These are phyloP conservation scores for Haliclona indistincta DNA, from an alignment of 37 sponge, comb jelly and placozoan genomes.

Conservation along the genomic window DNA sequence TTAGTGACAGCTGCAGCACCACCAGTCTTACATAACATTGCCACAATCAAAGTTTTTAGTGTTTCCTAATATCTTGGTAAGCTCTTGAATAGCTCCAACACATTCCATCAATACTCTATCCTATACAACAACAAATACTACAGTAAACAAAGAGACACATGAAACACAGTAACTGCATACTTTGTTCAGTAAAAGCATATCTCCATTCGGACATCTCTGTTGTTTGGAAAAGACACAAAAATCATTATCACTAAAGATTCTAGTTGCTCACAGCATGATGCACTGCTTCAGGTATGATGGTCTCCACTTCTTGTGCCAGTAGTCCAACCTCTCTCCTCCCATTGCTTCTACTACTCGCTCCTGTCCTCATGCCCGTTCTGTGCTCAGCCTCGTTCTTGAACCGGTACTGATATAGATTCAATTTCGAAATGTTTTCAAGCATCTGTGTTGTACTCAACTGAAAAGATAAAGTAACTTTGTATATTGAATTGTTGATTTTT, in stretches of 20 bases:
- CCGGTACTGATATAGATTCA: slow-evolving; percentile 70
- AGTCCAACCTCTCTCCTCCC: slow-evolving; percentile 67
- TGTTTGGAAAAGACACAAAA: not conserved
- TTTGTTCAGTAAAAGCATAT: slow-evolving; percentile 58
- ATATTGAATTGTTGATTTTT: not conserved
- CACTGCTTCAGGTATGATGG: slow-evolving; percentile 88
- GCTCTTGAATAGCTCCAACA: slow-evolving; percentile 92
- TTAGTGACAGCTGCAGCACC: too few relatives aligned
- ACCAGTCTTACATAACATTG: too few relatives aligned
- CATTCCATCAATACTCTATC: slow-evolving; percentile 89
- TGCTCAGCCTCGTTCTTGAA: slow-evolving; percentile 33
- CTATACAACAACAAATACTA: slow-evolving; percentile 24
- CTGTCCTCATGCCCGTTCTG: slow-evolving; percentile 12
- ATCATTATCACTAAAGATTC: too few relatives aligned
- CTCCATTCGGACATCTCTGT: not conserved
- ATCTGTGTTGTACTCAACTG: slow-evolving; percentile 42
- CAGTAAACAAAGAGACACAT: too few relatives aligned
- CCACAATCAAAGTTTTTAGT: too few relatives aligned
- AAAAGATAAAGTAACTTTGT: not conserved
- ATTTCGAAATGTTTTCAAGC: slow-evolving; percentile 63
- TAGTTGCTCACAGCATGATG: slow-evolving; percentile 73
- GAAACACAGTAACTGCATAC: slow-evolving; percentile 13
- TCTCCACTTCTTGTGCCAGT: slow-evolving; percentile 86
- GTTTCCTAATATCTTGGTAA: too few relatives aligned
- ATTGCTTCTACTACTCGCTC: too few relatives aligned